Percentiles rank a stretch among this genome's conserved stretches.
phyloP scores from a whole-genome alignment of 2,113 vertebrate genomes.

The Dicrurus megarhynchus region DNA sequence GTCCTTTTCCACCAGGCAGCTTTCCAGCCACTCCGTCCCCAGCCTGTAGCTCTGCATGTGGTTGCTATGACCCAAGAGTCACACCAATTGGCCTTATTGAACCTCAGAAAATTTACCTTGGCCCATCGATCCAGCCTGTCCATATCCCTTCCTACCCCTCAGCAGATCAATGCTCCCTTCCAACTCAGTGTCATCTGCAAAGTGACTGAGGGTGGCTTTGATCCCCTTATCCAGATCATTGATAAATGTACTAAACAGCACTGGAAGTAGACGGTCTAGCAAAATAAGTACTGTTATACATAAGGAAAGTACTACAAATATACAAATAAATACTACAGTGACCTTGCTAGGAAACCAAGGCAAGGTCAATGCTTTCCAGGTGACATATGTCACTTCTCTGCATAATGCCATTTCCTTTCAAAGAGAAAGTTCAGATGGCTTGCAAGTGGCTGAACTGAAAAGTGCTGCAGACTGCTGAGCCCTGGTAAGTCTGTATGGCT shows the following conservation, averaged over 20 bases:
- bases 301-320: not conserved
- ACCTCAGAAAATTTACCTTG: not conserved
- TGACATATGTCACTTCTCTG: not conserved
- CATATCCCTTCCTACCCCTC: not conserved
- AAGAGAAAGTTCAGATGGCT: not conserved
- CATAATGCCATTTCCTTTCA: not conserved
- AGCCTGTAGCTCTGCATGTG: not conserved
- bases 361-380: not conserved
- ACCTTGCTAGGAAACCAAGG: not conserved
- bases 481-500: not conserved
- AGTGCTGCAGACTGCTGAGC: not conserved
- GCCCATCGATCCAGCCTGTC: not conserved
- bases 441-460: not conserved
- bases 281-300: not conserved
- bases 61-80: not conserved
- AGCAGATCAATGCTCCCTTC: not conserved
- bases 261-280: not conserved
- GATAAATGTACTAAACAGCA: not conserved
- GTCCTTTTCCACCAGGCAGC: not conserved
- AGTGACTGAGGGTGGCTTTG: not conserved
- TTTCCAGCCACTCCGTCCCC: not conserved
- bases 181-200: fast-evolving
- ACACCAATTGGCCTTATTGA: not conserved
- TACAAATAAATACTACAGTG: not conserved
- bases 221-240: not conserved